Base-by-base conservation (phyloP, 64 coral and sea anemone species). In the Catalaphyllia jardinei region DNA sequence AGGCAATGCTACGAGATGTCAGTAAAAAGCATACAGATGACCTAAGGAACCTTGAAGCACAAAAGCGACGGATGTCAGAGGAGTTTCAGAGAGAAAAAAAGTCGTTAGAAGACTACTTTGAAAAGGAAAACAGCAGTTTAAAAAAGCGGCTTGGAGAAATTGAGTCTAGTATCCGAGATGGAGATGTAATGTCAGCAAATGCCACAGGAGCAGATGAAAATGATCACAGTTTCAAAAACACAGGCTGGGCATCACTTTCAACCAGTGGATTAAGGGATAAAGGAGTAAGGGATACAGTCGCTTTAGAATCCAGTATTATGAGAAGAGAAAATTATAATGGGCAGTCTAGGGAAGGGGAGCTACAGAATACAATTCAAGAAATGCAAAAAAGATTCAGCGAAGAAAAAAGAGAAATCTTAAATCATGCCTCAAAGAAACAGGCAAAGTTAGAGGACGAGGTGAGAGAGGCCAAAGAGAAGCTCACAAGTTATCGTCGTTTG, bases 1-100 rank as follows among this genome's bases (percentile, higher is more conserved):
- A 97, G 67, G 79, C 77, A 18, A 81, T 90, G 30, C 8, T 93
- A 46, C 69, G 75, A 76, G 84, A 86, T 29, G 88, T 72, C 19
- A 94, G 91, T 60, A 93, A 89, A 57, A 97, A 88, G 22, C 91
- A 91, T 14, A 82, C 93, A 29, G 89, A 81, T 12, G 95, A 97
- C 59, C 52, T 93, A 54, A 90, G 74, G 71, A 88, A 90, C 25
- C 83, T 96, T 20, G 87, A 89, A 75, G 61, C 33, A 72, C 90
- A 93, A 57, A 96, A 96, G 18, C 86, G 64, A 42, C 49, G 84
- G 18, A 90, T 96, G 94, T 77, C 65, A 57, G 87, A 90, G 2
- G 92, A 97, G 17, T 94, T 97, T 62, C 82, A 97, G 28, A 89
- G 82, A 39, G 92, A 97, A 60, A 90, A 90, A 52, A 91, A 97